Percentiles rank a stretch among this genome's conserved stretches.
Conservation (phyloP, 2,113 vertebrate species). For the Phylloscopus whistleri region DNA sequence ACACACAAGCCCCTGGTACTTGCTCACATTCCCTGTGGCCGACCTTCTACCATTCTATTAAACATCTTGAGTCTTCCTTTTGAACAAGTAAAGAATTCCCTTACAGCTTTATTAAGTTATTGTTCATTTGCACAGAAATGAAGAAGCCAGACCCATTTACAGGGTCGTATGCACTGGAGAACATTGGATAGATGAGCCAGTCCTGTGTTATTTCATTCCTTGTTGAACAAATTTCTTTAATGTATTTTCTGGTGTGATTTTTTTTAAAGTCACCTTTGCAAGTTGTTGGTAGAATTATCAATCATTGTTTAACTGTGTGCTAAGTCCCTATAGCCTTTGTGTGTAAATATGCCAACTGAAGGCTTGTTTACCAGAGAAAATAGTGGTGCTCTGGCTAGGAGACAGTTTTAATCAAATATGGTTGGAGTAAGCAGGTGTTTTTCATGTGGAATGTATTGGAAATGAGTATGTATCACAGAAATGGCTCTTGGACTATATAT, state of each 20-base stretch:
- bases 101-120: neutral
- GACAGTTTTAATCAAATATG: slow-evolving; percentile 53
- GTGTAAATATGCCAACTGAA: slow-evolving; percentile 49
- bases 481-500: slow-evolving; percentile 18
- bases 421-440: slow-evolving; percentile 42
- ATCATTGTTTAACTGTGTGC: slow-evolving; percentile 40
- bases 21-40: neutral
- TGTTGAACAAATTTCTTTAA: neutral
- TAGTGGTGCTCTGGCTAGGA: slow-evolving; percentile 21
- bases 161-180: neutral
- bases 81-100: neutral
- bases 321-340: slow-evolving; percentile 32
- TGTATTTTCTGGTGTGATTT: slow-evolving; percentile 15
- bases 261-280: slow-evolving; percentile 50
- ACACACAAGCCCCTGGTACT: neutral
- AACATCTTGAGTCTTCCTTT: neutral
- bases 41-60: neutral
- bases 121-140: neutral
- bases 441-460: slow-evolving; percentile 39
- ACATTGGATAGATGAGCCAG: neutral
- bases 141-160: neutral
- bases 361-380: slow-evolving; percentile 51
- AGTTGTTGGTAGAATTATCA: slow-evolving; percentile 23
- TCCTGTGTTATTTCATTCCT: neutral
- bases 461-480: slow-evolving; percentile 44